phyloP scores from a whole-genome alignment of 2,797 vertebrate genomes.

The Sebastes itinus region DNA sequence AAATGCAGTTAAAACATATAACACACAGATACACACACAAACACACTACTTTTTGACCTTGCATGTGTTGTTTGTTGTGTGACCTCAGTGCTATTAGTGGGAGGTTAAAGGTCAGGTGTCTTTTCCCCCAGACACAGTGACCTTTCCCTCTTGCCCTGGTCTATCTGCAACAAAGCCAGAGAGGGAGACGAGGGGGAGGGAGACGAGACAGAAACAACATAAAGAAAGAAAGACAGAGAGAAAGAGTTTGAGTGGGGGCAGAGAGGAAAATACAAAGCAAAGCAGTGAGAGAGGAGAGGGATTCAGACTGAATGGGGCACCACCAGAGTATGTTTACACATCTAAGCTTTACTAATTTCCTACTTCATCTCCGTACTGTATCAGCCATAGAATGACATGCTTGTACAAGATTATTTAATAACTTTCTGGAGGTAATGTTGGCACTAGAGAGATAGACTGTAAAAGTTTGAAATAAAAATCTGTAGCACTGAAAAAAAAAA shows the following conservation, averaged over 20 bases:
- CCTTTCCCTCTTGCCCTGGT: conserved; percentile 56
- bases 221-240: not conserved
- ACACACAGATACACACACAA: not conserved
- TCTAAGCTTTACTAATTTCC: not conserved
- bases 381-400: not conserved
- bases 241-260: not conserved
- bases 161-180: conserved; percentile 20
- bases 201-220: not conserved
- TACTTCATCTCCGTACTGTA: not conserved
- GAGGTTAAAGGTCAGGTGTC: conserved; percentile 64
- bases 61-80: conserved; percentile 4
- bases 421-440: not conserved
- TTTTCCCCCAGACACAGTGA: conserved; percentile 54
- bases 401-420: too few species aligned
- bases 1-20: not conserved
- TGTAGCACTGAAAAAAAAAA: not conserved
- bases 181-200: not conserved
- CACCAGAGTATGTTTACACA: not conserved
- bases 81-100: conserved; percentile 24
- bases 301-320: not conserved
- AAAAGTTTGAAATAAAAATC: not conserved
- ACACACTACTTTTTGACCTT: conserved; percentile 5
- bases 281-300: not conserved
- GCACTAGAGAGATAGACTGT: not conserved
- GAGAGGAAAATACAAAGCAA: conserved; percentile 2